Evolutionary conservation across 2,888 invertebrate species (phyloP).

Genomic region (Cecidostiba fungosa): DNA sequence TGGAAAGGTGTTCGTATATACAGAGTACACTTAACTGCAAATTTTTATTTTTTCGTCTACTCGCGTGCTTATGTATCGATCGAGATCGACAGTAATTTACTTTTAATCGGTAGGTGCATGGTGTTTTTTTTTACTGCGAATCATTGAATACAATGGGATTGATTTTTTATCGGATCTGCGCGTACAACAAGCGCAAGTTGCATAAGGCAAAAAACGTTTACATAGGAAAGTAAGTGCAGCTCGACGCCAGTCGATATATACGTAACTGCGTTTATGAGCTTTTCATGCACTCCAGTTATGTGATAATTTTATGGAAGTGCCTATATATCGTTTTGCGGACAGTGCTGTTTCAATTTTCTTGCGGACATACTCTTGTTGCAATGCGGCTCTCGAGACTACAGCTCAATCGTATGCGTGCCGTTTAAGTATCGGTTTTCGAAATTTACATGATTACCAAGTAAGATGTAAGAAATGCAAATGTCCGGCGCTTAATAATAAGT

Average conservation of each 20-base stretch:
- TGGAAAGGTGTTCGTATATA: too few species aligned
- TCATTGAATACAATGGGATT: conserved; percentile 52
- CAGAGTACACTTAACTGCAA: not conserved
- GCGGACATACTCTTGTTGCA: not conserved
- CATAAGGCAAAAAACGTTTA: conserved; percentile 51
- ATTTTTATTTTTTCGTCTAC: not conserved
- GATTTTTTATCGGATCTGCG: not conserved
- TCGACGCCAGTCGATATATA: conserved; percentile 17
- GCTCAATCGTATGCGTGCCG: not conserved
- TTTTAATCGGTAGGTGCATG: not conserved
- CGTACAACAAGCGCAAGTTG: not conserved
- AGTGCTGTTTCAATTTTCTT: conserved; percentile 12
- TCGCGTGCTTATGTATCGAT: not conserved
- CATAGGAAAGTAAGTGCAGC: conserved; percentile 53
- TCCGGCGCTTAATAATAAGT: not conserved
- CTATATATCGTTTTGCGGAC: conserved; percentile 36
- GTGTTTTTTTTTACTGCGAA: not conserved
- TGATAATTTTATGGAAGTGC: conserved; percentile 57
- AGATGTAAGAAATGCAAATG: not conserved
- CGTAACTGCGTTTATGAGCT: conserved; percentile 57
- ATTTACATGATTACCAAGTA: not conserved
- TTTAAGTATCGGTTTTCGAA: not conserved
- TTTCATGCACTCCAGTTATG: conserved; percentile 54
- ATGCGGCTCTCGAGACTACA: too few species aligned
- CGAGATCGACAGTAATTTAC: not conserved